Evolutionary conservation across 2,797 vertebrate species (phyloP), one percentile per base, ranked within the genome.

Genomic region (Alosa sapidissima): DNA sequence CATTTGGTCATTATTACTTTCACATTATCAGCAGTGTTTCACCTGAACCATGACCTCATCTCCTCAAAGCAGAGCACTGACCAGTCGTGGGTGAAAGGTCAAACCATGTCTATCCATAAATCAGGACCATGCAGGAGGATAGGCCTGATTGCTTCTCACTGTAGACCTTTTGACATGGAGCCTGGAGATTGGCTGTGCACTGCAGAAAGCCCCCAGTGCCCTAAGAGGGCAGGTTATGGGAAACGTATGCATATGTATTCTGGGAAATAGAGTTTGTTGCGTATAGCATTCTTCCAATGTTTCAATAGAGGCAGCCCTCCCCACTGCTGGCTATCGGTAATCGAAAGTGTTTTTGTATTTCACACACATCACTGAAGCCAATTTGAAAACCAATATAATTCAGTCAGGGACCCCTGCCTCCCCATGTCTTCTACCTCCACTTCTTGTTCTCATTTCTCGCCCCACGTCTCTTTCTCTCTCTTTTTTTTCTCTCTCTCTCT

Each of bases 211-310:
- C 62, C 62, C 24, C 33, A 13, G 65, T 72, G 65, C 28, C 28
- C 72, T 45, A 7, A 45, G 36, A 45, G 36, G 4, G 36, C 36
- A 0, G 33, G 65, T 41, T 41, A 10, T 72, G 48, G 82, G 91
- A 91, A 91, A 86, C 87, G 82, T 86, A 84, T 85, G 84, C 83
- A 83, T 92, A 89, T 92, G 91, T 68, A 52, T 75, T 84, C 19
- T 47, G 1, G 81, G 9, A 85, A 16, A n/a, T 28, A 2, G 14
- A 24, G 11, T 83, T 52, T 83, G 14, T 48, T 24, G 9, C 51
- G 68, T 33, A 28, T 28, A 55, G 19, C 14, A 21, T 28, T 49
- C 85, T 14, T 48, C 28, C 2, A 0, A 83, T 14, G 36, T 86
- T 85, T 87, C 72, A 85, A n/a, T 81, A 60, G 85, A 83, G 62